A percentile compares a stretch with the other conserved stretches of the same genome.
phyloP scores from a whole-genome alignment of 1,140 invertebrate genomes.

The Drosophila repleta region DNA sequence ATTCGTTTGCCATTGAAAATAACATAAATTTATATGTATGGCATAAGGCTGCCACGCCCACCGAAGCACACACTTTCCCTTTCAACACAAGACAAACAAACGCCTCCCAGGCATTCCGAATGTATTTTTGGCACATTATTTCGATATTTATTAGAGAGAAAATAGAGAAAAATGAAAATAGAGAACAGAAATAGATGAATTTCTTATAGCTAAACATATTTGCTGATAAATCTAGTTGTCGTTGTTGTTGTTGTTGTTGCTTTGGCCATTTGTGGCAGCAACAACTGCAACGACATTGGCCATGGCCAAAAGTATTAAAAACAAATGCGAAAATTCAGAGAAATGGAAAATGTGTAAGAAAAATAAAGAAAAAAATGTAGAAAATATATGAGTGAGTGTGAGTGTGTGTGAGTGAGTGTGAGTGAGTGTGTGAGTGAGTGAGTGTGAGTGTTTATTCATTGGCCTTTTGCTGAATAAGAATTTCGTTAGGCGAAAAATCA shows the following conservation, averaged over 20 bases:
- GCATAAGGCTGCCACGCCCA: conserved; percentile 24
- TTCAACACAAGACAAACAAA: conserved; percentile 48
- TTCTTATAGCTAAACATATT: conserved; percentile 1
- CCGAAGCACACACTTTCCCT: conserved; percentile 56
- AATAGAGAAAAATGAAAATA: conserved; percentile 32
- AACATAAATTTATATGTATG: conserved; percentile 3
- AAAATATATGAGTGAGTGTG: not conserved
- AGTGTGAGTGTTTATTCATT: conserved; percentile 7
- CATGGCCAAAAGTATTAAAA: conserved; percentile 29
- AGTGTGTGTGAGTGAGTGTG: not conserved
- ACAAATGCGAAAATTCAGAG: conserved; percentile 32
- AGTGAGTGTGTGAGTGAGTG: not conserved
- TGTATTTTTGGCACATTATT: conserved; percentile 68
- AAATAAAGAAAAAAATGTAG: conserved; percentile 15
- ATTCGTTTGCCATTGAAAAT: conserved; percentile 26
- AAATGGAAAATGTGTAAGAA: conserved; percentile 21
- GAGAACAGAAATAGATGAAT: conserved; percentile 23
- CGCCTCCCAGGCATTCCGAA: conserved; percentile 22
- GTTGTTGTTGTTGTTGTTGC: not conserved
- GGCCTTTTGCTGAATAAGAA: not conserved
- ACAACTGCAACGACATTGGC: conserved; percentile 50
- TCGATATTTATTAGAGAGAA: conserved; percentile 51
- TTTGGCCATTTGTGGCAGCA: conserved; percentile 52
- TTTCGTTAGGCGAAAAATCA: conserved; percentile 32
- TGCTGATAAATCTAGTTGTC: not conserved